Evolutionary conservation across 1,140 invertebrate genomes (phyloP), one percentile per base, ranked within the genome.

Genomic region (Hermetia illucens): DNA sequence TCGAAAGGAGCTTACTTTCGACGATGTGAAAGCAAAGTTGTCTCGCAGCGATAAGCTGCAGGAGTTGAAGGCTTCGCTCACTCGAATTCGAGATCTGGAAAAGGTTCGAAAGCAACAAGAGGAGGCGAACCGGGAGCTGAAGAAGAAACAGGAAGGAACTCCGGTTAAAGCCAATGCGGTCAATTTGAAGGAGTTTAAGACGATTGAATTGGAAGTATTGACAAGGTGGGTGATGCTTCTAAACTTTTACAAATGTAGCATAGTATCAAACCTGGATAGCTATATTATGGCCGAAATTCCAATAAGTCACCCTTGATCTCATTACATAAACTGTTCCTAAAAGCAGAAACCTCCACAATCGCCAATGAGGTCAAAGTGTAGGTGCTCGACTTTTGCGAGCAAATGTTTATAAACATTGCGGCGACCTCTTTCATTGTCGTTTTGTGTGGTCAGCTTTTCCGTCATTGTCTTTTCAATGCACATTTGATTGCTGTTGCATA

Each of bases 201-300:
- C 70, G 16, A 77, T 84, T 52, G 69, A 83, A 54, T 55, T 84
- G 46, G 77, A 82, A 65, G 66, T 84, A 46, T 69, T 76, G 34
- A 54, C 68, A 37, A 83, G 79, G 77, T 80, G 55, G 58, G 49
- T 49, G 25, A 2, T 10, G n/a, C n/a, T n/a, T n/a, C n/a, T n/a
- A n/a, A n/a, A n/a, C n/a, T n/a, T n/a, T n/a, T n/a, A n/a, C n/a
- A n/a, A n/a, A n/a, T n/a, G n/a, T n/a, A n/a, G n/a, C n/a, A n/a
- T n/a, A n/a, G n/a, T n/a, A n/a, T n/a, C n/a, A n/a, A n/a, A n/a
- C n/a, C n/a, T n/a, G n/a, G n/a, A n/a, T n/a, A n/a, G n/a, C n/a
- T n/a, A n/a, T n/a, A n/a, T n/a, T n/a, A n/a, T n/a, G n/a, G n/a
- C n/a, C n/a, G n/a, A n/a, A n/a, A n/a, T n/a, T n/a, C n/a, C n/a